Percentiles rank a stretch among this genome's conserved stretches.
phyloP scores from a whole-genome alignment of 1,140 invertebrate genomes.

The Drosophila nebulosa region DNA sequence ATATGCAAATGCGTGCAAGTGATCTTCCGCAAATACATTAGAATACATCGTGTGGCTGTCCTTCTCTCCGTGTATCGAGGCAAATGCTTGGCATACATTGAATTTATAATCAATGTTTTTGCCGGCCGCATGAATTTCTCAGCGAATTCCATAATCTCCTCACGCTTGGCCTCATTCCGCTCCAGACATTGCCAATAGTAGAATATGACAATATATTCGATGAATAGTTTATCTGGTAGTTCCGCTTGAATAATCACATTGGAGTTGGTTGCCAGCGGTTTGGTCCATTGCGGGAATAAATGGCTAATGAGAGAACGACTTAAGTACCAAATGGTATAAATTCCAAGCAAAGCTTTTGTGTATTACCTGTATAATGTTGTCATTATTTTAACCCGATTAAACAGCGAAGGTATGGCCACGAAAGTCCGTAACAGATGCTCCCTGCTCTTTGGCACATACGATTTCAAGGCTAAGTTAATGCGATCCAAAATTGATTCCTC shows the following conservation, averaged over 20 bases:
- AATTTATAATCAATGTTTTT: slow-evolving; percentile 26
- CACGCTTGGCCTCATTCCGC: slow-evolving; percentile 34
- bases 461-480: slow-evolving; percentile 42
- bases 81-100: slow-evolving; percentile 42
- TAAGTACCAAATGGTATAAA: background rate
- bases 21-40: slow-evolving; percentile 44
- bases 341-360: background rate
- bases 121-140: slow-evolving; percentile 63
- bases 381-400: slow-evolving; percentile 53
- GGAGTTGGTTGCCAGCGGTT: background rate
- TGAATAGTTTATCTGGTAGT: slow-evolving; percentile 62
- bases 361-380: slow-evolving; percentile 55
- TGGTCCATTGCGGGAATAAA: slow-evolving; percentile 59
- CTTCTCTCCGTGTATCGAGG: slow-evolving; percentile 36
- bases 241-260: slow-evolving; percentile 43
- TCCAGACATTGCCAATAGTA: slow-evolving; percentile 69
- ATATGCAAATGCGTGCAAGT: slow-evolving; percentile 43
- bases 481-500: slow-evolving; percentile 53
- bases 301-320: slow-evolving; percentile 20
- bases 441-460: slow-evolving; percentile 44
- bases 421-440: slow-evolving; percentile 56
- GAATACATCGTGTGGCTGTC: slow-evolving; percentile 53
- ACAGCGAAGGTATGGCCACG: slow-evolving; percentile 58
- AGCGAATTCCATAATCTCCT: slow-evolving; percentile 61
- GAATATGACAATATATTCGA: slow-evolving; percentile 68